phyloP scores from a whole-genome alignment of 2,797 vertebrate genomes.

The Phrynocephalus guinanensis region DNA sequence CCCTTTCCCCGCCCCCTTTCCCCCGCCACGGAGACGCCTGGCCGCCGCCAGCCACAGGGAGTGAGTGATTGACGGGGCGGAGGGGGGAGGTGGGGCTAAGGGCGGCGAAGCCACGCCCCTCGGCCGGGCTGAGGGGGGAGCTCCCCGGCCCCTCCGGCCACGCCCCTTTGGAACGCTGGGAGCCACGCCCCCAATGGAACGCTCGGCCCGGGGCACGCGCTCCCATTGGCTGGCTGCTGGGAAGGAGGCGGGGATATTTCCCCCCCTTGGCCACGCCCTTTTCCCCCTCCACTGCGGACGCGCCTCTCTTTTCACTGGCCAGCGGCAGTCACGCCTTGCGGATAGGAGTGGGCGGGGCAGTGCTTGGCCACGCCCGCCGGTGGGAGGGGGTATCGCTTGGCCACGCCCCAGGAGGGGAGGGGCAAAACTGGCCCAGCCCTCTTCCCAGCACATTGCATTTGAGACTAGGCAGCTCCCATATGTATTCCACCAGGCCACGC shows the following conservation, averaged over 20 bases:
- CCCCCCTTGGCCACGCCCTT: too few relatives aligned
- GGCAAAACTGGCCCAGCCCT: neutral
- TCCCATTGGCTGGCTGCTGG: neutral
- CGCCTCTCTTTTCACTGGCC: too few relatives aligned
- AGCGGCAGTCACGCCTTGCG: too few relatives aligned
- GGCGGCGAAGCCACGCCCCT: neutral
- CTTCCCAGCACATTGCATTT: too few relatives aligned
- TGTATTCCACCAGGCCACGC: too few relatives aligned
- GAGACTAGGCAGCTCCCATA: too few relatives aligned
- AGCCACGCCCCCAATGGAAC: neutral
- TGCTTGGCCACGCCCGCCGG: neutral
- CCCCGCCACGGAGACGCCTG: conserved; percentile 26
- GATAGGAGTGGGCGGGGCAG: too few relatives aligned
- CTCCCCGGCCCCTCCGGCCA: neutral
- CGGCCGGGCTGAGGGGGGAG: neutral
- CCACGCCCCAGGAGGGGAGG: neutral
- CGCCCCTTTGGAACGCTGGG: rapidly evolving
- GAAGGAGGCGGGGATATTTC: too few relatives aligned
- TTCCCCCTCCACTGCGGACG: too few relatives aligned
- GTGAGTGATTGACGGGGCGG: conserved; percentile 41
- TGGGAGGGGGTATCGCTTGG: neutral
- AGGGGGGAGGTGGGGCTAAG: rapidly evolving
- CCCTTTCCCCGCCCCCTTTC: neutral
- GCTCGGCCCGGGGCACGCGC: neutral
- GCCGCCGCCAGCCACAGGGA: conserved; percentile 31